phyloP scores from a whole-genome alignment of 2,797 vertebrate species.

The Helicolenus hilgendorfi region DNA sequence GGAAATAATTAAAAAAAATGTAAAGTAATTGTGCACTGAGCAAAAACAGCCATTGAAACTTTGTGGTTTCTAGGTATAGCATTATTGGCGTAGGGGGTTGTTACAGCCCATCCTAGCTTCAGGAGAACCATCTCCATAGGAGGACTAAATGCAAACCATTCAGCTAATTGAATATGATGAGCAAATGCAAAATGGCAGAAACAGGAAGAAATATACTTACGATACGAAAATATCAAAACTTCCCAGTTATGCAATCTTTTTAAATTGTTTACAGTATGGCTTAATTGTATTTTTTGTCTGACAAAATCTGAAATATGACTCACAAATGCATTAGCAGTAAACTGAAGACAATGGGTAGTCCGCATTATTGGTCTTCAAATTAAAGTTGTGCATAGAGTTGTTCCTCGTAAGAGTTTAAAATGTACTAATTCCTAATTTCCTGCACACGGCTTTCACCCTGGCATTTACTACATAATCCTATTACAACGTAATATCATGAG shows the following conservation, averaged over 20 bases:
- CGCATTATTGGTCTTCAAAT: neutral
- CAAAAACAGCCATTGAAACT: neutral
- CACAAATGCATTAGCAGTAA: neutral
- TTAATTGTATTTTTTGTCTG: neutral
- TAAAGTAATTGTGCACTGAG: no score
- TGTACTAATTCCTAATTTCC: constrained; percentile 41
- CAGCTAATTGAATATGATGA: neutral
- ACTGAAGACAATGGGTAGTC: neutral
- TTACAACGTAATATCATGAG: constrained; percentile 39
- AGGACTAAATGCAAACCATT: neutral
- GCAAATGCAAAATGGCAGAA: neutral
- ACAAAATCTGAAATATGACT: neutral
- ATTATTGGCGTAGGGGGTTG: neutral
- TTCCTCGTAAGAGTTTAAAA: constrained; percentile 10
- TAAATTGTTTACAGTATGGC: neutral
- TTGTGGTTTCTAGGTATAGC: neutral
- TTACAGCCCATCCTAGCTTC: neutral
- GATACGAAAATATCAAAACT: neutral
- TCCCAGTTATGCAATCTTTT: neutral
- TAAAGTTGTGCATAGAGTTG: neutral
- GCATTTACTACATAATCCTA: constrained; percentile 59
- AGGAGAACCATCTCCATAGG: neutral
- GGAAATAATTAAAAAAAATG: no score
- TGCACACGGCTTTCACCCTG: neutral
- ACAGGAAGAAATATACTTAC: neutral